Base-by-base conservation (phyloP, 53 echinoderm and acorn worm genomes). In the Zoroaster sp. region DNA sequence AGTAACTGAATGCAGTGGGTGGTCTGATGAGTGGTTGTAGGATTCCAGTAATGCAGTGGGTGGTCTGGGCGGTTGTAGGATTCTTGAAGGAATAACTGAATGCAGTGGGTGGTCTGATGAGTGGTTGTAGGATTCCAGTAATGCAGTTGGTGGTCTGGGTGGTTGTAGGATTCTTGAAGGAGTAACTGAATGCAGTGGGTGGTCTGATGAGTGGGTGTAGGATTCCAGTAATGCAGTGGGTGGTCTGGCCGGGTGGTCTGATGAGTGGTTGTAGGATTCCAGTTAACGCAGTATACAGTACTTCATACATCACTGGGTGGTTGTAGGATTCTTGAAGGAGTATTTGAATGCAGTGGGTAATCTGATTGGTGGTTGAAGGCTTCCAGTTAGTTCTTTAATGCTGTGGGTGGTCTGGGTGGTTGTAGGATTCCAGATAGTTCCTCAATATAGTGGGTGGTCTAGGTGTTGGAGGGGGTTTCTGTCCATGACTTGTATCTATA, bases 371-470 rank as follows among this genome's bases (percentile, higher is more conserved):
- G n/a, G n/a, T n/a, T n/a, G n/a, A 44, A 6, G 44, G 44, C 5
- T 44, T 44, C 10, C 5, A 6, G 44, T 6, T 44, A 44, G 44
- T 44, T 6, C 44, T 44, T 44, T 10, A 44, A 44, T 44, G 44
- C 44, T 6, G 10, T 44, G 44, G 44, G 44, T 44, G 44, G 10
- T 9, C 35, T 34, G 35, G 21, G n/a, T 73, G 32, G 53, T 85
- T 94, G 54, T 87, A 83, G 34, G 90, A 95, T 42, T 97, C 95
- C 47, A 96, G 77, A 68, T 98, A 98, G 46, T 95, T 77, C 72
- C 79, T 87, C 33, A 98, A 87, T 20, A 92, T 91, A n/a, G 98
- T 98, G 9, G 98, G 94, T 76, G 98, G 98, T 63, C 95, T 91
- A 30, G 93, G 83, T 5, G 63, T 86, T 43, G 90, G 87, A 17